Conservation (phyloP, 2,797 vertebrate species). For the Parambassis ranga region DNA sequence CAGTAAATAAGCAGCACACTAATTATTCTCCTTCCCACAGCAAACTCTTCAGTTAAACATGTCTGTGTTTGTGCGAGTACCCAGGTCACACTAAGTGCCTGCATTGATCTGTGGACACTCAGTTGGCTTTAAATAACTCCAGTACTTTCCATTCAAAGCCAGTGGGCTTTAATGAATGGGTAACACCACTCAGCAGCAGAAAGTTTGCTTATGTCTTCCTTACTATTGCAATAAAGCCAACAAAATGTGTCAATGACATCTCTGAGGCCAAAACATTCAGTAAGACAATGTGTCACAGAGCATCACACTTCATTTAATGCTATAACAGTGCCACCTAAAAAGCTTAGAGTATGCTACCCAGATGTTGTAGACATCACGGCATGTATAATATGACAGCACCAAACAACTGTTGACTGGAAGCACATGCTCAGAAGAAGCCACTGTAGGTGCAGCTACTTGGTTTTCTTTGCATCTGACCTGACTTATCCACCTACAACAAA, state of each 20-base stretch:
- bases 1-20: neutral
- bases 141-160: slow-evolving; percentile 2
- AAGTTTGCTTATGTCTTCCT: neutral
- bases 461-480: no score
- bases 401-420: no score
- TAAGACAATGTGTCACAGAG: neutral
- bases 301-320: no score
- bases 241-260: neutral
- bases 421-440: no score
- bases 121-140: slow-evolving; percentile 35
- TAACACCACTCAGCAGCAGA: neutral
- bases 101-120: slow-evolving; percentile 47
- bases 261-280: neutral
- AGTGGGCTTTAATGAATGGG: neutral
- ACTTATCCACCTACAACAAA: neutral
- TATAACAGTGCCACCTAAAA: no score
- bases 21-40: neutral
- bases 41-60: neutral
- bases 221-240: neutral
- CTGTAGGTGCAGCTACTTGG: no score
- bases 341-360: no score
- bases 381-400: no score
- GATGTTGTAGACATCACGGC: neutral
- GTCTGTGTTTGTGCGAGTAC: neutral
- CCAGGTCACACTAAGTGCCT: slow-evolving; percentile 20